Conservation (phyloP, 1,140 invertebrate species). For the Drosophila ogumai region DNA sequence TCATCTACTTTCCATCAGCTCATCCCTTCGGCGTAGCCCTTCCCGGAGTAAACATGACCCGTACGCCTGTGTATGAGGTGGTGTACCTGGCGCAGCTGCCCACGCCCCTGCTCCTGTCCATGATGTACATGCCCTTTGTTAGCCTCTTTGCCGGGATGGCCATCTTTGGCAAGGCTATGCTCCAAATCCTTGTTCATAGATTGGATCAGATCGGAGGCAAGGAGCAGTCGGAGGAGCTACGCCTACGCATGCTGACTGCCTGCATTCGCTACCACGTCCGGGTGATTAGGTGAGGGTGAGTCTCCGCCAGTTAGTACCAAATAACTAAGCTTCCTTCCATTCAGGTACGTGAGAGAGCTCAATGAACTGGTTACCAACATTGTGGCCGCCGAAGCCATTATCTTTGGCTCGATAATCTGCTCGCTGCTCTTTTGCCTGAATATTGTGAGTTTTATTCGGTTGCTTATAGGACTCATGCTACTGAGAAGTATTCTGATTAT, state of each 20-base stretch:
- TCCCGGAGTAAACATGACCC: conserved; percentile 65
- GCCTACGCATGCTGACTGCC: conserved; percentile 29
- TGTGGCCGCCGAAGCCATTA: conserved; percentile 67
- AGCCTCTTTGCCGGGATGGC: conserved; percentile 76
- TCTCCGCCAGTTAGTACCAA: neutral
- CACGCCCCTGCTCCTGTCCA: conserved; percentile 57
- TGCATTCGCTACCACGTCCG: conserved; percentile 61
- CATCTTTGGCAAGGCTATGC: conserved; percentile 71
- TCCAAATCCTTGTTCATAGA: conserved; percentile 64
- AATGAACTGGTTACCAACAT: conserved; percentile 69
- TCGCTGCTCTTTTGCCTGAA: conserved; percentile 76
- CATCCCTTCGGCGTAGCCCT: conserved; percentile 76
- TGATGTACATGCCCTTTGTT: conserved; percentile 82
- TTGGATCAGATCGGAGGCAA: conserved; percentile 32
- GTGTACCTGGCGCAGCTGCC: conserved; percentile 69
- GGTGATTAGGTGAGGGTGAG: conserved; percentile 53
- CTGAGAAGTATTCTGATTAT: neutral
- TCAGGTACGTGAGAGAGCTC: conserved; percentile 65
- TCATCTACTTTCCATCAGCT: conserved; percentile 34
- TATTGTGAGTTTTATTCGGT: conserved; percentile 53
- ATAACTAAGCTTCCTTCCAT: conserved; percentile 5
- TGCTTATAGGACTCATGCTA: neutral
- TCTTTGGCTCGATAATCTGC: conserved; percentile 72
- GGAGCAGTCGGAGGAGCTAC: conserved; percentile 17
- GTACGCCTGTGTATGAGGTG: conserved; percentile 68